Conservation (phyloP, 2,888 invertebrate species). For the Lordiphosa fenestrarum region DNA sequence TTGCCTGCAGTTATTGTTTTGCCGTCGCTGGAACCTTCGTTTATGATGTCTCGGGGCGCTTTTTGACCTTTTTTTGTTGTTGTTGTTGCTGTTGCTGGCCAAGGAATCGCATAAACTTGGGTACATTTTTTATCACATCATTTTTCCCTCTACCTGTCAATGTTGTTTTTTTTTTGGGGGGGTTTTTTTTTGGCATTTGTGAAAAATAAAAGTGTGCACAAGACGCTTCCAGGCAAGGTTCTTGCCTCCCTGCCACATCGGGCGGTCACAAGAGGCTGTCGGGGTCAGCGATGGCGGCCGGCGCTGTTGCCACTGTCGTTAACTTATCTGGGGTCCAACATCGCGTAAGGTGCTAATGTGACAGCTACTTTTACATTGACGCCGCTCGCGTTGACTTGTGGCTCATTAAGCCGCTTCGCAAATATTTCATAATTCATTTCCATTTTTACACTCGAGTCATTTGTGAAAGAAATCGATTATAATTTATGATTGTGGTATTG, state of each 20-base stretch:
- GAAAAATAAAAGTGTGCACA: conserved; percentile 71
- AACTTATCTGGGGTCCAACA: conserved; percentile 69
- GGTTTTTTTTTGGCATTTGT: conserved; percentile 49
- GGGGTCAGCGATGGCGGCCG: conserved; percentile 32
- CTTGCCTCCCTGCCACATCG: conserved; percentile 4
- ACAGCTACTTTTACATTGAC: conserved; percentile 63
- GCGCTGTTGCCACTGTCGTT: conserved; percentile 46
- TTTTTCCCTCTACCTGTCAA: conserved; percentile 69
- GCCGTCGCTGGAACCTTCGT: conserved; percentile 58
- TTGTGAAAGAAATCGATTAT: conserved; percentile 36
- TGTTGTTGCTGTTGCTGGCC: conserved; percentile 7
- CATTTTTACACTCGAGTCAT: conserved; percentile 42
- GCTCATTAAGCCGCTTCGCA: conserved; percentile 58
- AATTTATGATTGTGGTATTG: conserved; percentile 28
- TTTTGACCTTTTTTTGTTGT: conserved; percentile 54
- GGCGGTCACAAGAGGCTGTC: conserved; percentile 20
- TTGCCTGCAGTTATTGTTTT: conserved; percentile 75
- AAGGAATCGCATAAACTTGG: conserved; percentile 45
- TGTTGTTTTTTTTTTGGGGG: conserved; percentile 29
- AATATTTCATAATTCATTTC: conserved; percentile 69
- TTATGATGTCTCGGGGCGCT: conserved; percentile 72
- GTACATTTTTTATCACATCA: conserved; percentile 61
- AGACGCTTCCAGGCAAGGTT: conserved; percentile 45
- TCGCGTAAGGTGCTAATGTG: conserved; percentile 73
- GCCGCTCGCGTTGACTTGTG: conserved; percentile 22